These are phyloP conservation scores for Holothuria scabra DNA, from an alignment of 53 echinoderm and acorn worm genomes.

Conservation along the genomic window DNA sequence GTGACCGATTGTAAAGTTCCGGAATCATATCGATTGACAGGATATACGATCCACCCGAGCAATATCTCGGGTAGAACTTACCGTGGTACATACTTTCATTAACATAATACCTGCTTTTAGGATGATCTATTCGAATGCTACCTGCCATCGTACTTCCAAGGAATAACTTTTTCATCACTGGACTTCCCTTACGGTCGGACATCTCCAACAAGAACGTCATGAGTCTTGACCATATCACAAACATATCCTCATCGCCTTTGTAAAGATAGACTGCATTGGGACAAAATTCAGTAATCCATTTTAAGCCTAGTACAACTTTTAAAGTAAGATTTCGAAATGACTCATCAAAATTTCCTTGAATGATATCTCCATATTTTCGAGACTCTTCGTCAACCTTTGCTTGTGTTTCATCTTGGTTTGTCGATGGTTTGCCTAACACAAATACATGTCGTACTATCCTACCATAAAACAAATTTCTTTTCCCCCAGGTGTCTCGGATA, in stretches of 20 bases:
- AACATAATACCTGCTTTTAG: slow-evolving; percentile 42
- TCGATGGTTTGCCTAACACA: background rate
- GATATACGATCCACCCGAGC: slow-evolving; percentile 58
- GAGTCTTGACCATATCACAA: slow-evolving; percentile 52
- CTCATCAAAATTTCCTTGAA: slow-evolving; percentile 70
- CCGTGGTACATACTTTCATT: slow-evolving; percentile 29
- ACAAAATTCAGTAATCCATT: slow-evolving; percentile 64
- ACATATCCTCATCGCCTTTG: slow-evolving; percentile 79
- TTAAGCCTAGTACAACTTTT: slow-evolving; percentile 67
- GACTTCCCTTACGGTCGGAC: background rate
- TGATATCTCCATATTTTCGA: slow-evolving; percentile 60
- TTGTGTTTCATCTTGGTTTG: background rate
- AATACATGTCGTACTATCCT: slow-evolving; percentile 18
- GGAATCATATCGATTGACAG: slow-evolving; percentile 55
- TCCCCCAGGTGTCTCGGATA: slow-evolving; percentile 60
- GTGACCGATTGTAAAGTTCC: slow-evolving; percentile 31
- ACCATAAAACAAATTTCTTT: slow-evolving; percentile 5
- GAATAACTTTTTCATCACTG: slow-evolving; percentile 22
- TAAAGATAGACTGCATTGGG: slow-evolving; percentile 60
- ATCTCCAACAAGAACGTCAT: slow-evolving; percentile 16
- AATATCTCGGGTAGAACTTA: slow-evolving; percentile 54
- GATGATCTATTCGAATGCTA: slow-evolving; percentile 22
- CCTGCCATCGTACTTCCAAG: slow-evolving; percentile 33
- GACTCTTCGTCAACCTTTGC: background rate
- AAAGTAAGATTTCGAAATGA: slow-evolving; percentile 64